Conservation (phyloP, 2,888 invertebrate genomes). For the Hyalella azteca region DNA sequence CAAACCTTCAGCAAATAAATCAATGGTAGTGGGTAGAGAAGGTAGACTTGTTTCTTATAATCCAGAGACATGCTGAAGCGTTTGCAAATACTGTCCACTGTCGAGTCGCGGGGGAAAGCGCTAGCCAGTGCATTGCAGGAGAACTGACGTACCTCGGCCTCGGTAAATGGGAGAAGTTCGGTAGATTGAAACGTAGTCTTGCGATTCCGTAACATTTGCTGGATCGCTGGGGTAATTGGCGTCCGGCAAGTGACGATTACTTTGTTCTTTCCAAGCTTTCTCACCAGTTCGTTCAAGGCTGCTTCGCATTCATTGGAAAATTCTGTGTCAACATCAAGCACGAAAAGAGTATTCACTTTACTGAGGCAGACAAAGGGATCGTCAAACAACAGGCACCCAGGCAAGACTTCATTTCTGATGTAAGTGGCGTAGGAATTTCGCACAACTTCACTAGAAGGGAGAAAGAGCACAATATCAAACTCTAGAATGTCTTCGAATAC, state of each 20-base stretch:
- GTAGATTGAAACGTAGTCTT: background rate
- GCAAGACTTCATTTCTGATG: background rate
- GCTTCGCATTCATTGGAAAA: background rate
- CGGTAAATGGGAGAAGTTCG: background rate
- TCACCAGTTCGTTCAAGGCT: constrained; percentile 38
- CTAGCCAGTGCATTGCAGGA: background rate
- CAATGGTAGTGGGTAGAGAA: constrained; percentile 42
- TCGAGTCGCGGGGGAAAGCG: constrained; percentile 2
- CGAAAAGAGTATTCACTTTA: constrained; percentile 25
- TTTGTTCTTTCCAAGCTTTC: constrained; percentile 10
- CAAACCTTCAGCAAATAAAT: constrained; percentile 43
- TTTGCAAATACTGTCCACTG: background rate
- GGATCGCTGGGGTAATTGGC: background rate
- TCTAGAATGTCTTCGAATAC: background rate
- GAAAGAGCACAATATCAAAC: constrained; percentile 11
- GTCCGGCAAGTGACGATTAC: constrained; percentile 38
- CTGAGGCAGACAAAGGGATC: constrained; percentile 22
- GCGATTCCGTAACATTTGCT: background rate
- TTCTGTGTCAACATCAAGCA: constrained; percentile 39
- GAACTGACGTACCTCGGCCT: background rate
- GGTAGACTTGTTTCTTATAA: background rate
- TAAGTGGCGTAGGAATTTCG: background rate
- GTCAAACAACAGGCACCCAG: background rate
- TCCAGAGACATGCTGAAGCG: background rate
- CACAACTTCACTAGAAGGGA: background rate